A percentile compares a stretch with the other conserved stretches of the same genome.
Evolutionary conservation across 1,140 invertebrate species (phyloP).

Genomic region (Drosophila tsacasi): DNA sequence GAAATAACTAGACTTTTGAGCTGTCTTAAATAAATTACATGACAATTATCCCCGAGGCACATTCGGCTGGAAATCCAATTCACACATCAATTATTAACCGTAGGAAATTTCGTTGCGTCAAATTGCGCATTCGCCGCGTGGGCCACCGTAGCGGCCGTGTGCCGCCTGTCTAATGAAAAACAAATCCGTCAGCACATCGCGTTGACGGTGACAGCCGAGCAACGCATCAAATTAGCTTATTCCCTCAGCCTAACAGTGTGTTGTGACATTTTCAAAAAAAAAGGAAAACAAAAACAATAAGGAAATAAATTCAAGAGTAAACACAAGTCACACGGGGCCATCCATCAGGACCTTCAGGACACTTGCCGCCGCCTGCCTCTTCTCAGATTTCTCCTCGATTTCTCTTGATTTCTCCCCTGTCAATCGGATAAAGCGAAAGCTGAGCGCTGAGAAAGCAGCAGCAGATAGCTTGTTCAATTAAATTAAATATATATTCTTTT

Average conservation of each 20-base stretch:
- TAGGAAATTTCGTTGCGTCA: constrained; percentile 18
- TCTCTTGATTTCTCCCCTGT: constrained; percentile 15
- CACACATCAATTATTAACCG: constrained; percentile 47
- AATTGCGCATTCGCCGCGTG: constrained; percentile 56
- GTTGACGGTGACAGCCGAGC: constrained; percentile 47
- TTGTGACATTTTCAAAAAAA: constrained; percentile 28
- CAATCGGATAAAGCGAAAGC: constrained; percentile 24
- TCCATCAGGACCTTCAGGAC: constrained; percentile 67
- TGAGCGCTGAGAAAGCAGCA: constrained; percentile 2
- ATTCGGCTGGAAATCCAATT: constrained; percentile 22
- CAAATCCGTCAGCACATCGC: constrained; percentile 68
- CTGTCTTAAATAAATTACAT: constrained; percentile 29
- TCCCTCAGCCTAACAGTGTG: constrained; percentile 26
- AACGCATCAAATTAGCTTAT: constrained; percentile 59
- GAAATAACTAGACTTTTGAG: not conserved
- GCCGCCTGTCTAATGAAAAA: constrained; percentile 56
- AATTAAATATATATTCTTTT: constrained; percentile 47
- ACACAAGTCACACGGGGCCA: constrained; percentile 58
- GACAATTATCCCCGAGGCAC: constrained; percentile 36
- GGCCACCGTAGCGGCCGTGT: constrained; percentile 17
- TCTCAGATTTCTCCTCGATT: constrained; percentile 3
- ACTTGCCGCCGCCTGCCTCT: constrained; percentile 36
- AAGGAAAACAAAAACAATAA: constrained; percentile 17
- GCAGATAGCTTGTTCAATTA: constrained; percentile 36
- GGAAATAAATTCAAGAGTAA: constrained; percentile 42